Evolutionary conservation across 2,113 vertebrate species (phyloP).

Genomic region (Antennarius striatus): DNA sequence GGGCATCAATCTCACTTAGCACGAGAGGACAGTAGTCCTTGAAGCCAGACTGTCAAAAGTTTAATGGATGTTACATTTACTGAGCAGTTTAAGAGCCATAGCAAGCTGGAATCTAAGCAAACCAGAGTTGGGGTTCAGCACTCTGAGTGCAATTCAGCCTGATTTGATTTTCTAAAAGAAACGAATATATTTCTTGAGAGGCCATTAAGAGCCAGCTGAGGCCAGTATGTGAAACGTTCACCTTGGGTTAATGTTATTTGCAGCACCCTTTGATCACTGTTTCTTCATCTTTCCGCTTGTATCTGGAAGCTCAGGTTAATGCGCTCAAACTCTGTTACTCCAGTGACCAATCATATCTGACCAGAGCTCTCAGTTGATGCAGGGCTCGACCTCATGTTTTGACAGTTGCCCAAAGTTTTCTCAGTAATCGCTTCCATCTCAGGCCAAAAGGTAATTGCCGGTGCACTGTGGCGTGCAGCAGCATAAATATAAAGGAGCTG

Average conservation of each 20-base stretch:
- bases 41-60: constrained; percentile 68
- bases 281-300: constrained; percentile 40
- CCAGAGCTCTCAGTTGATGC: constrained; percentile 52
- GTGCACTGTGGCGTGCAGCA: constrained; percentile 21
- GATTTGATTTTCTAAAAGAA: constrained; percentile 64
- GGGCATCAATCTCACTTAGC: constrained; percentile 75
- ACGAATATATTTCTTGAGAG: constrained; percentile 62
- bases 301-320: constrained; percentile 60
- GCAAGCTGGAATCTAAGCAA: constrained; percentile 58
- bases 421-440: constrained; percentile 45
- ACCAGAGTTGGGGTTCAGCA: constrained; percentile 28
- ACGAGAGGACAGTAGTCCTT: constrained; percentile 61
- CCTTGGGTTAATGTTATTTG: constrained; percentile 64
- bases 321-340: constrained; percentile 56
- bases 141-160: constrained; percentile 47
- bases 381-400: constrained; percentile 70
- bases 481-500: constrained; percentile 46
- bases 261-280: constrained; percentile 48
- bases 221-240: constrained; percentile 52
- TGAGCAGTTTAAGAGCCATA: constrained; percentile 39
- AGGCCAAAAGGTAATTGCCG: constrained; percentile 54
- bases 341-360: constrained; percentile 60
- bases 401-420: constrained; percentile 53
- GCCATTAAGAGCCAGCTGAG: constrained; percentile 40
- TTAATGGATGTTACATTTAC: constrained; percentile 73